phyloP scores from a whole-genome alignment of 2,113 vertebrate genomes.

The Sula dactylatra region DNA sequence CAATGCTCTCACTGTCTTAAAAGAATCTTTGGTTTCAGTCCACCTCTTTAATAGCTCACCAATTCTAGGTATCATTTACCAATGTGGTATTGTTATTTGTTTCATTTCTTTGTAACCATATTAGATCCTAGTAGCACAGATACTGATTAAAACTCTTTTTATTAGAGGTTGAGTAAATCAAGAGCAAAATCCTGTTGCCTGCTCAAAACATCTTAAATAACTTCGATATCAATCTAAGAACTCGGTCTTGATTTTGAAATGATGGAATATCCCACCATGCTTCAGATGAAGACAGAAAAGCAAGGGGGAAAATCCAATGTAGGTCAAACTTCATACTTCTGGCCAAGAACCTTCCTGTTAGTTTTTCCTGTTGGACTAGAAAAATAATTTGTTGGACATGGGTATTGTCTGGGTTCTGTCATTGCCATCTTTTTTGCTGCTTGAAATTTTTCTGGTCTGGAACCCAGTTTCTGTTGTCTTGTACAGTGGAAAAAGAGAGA shows the following conservation, averaged over 20 bases:
- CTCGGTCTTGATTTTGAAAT: not conserved
- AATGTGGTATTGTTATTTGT: not conserved
- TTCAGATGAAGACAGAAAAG: slow-evolving; percentile 1
- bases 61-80: not conserved
- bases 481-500: slow-evolving; percentile 16
- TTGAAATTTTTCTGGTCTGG: slow-evolving; percentile 54
- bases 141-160: not conserved
- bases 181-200: not conserved
- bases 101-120: not conserved
- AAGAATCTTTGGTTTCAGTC: not conserved
- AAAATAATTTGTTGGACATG: slow-evolving; percentile 33
- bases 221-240: not conserved
- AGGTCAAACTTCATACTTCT: slow-evolving; percentile 6
- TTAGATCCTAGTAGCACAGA: not conserved
- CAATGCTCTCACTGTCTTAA: not conserved
- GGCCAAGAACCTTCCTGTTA: not conserved
- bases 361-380: not conserved
- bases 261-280: not conserved
- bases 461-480: slow-evolving; percentile 21
- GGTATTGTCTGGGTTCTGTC: slow-evolving; percentile 43
- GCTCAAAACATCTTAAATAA: not conserved
- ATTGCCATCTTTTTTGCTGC: slow-evolving; percentile 31
- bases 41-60: not conserved
- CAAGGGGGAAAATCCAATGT: not conserved
- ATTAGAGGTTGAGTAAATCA: not conserved